phyloP scores from a whole-genome alignment of 2,888 invertebrate species.

The Ormyrus rosae region DNA sequence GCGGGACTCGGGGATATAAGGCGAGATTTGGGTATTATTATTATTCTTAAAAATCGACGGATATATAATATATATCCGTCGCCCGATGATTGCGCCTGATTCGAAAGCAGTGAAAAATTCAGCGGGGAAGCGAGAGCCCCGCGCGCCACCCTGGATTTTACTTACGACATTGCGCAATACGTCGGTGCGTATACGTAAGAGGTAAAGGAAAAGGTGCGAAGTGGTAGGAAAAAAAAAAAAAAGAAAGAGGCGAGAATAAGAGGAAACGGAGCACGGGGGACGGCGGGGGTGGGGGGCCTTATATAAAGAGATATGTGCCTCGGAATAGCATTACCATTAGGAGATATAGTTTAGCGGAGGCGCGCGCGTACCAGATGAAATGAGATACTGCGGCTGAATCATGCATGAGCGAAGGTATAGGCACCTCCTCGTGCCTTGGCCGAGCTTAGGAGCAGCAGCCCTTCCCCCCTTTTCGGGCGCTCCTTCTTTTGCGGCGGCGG shows the following conservation, averaged over 20 bases:
- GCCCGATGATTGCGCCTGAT: no score
- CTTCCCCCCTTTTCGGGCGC: conserved; percentile 46
- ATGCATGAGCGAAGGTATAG: conserved; percentile 70
- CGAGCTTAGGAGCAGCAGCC: conserved; percentile 41
- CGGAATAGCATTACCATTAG: conserved; percentile 75
- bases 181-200: not conserved
- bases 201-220: conserved; percentile 3
- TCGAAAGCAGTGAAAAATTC: no score
- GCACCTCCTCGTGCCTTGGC: conserved; percentile 62
- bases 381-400: conserved; percentile 76
- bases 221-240: conserved; percentile 1
- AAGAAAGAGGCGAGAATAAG: conserved; percentile 50
- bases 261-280: not conserved
- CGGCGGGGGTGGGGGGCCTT: conserved; percentile 64
- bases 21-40: no score
- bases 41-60: no score
- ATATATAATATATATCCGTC: no score
- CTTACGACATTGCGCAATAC: conserved; percentile 42
- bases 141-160: conserved; percentile 5
- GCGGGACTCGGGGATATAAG: no score
- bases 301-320: conserved; percentile 75
- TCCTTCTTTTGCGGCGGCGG: not conserved
- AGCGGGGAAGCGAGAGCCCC: no score
- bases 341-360: conserved; percentile 75
- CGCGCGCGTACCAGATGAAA: conserved; percentile 68